Percentiles rank a stretch among this genome's conserved stretches.
Evolutionary conservation across 2,113 vertebrate species (phyloP).

Genomic region (Nibea coibor): DNA sequence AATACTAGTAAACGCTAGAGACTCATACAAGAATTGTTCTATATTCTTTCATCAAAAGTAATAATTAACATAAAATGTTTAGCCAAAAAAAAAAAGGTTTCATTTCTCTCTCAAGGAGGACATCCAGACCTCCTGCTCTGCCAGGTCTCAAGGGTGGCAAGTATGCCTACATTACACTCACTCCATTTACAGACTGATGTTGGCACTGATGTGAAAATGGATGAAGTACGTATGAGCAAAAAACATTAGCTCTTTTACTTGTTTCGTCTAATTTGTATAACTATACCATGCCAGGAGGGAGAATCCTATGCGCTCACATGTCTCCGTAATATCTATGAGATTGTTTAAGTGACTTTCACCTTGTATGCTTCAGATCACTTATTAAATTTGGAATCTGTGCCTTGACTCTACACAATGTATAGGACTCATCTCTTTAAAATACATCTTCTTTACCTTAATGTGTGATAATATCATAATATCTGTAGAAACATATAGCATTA

Average conservation of each 20-base stretch:
- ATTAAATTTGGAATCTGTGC: neutral
- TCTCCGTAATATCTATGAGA: neutral
- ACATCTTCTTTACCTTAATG: neutral
- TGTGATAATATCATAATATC: neutral
- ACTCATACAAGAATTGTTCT: no score
- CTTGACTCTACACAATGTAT: neutral
- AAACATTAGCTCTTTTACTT: neutral
- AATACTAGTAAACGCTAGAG: no score
- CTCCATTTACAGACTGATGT: conserved; percentile 6
- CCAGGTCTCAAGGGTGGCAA: no score
- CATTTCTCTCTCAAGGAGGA: no score
- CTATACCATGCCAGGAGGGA: conserved; percentile 67
- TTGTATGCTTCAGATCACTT: neutral
- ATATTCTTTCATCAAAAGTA: no score
- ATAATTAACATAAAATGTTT: no score
- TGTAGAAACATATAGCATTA: neutral
- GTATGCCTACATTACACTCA: neutral
- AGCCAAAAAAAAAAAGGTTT: no score
- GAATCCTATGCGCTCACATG: neutral
- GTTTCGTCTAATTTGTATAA: neutral
- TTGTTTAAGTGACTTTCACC: neutral
- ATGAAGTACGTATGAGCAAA: conserved; percentile 30
- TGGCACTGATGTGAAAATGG: conserved; percentile 44
- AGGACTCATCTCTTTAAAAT: neutral
- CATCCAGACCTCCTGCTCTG: no score